Evolutionary conservation across 1,140 invertebrate species (phyloP).

Genomic region (Armadillidium nasatum): DNA sequence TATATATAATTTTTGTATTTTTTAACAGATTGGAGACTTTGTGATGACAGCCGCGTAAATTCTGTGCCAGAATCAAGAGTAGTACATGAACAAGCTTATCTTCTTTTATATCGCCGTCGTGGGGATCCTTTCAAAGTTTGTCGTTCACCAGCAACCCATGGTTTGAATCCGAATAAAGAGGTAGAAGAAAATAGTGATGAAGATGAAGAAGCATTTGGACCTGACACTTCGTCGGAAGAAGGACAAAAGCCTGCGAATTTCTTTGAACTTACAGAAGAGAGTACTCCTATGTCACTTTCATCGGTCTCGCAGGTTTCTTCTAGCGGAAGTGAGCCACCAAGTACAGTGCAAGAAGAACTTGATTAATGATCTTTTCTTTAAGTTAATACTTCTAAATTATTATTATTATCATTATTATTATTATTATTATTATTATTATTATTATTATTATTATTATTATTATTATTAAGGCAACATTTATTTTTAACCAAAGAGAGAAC

Average conservation of each 20-base stretch:
- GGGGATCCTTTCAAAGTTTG: slow-evolving; percentile 30
- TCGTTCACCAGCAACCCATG: slow-evolving; percentile 21
- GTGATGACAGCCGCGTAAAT: slow-evolving; percentile 53
- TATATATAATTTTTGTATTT: too few species aligned
- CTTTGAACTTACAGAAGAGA: slow-evolving; percentile 24
- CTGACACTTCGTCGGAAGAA: background rate
- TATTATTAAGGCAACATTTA: too few species aligned
- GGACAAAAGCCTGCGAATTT: background rate
- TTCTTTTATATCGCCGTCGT: slow-evolving; percentile 53
- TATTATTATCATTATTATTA: background rate
- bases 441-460: too few species aligned
- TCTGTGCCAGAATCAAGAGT: slow-evolving; percentile 49
- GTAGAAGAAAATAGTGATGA: slow-evolving; percentile 17
- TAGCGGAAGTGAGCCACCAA: slow-evolving; percentile 36
- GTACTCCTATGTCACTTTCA: slow-evolving; percentile 40
- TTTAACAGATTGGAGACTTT: slow-evolving; percentile 52
- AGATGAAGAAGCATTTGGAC: slow-evolving; percentile 21
- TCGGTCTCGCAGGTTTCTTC: slow-evolving; percentile 36
- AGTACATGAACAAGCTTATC: slow-evolving; percentile 51
- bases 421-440: too few species aligned
- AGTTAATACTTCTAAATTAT: too few species aligned
- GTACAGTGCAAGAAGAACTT: slow-evolving; percentile 43
- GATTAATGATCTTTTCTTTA: slow-evolving; percentile 37
- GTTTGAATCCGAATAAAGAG: background rate
- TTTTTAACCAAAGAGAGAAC: too few species aligned